A percentile compares a stretch with the other conserved stretches of the same genome.
Evolutionary conservation across 2,113 vertebrate genomes (phyloP).

Genomic region (Sebastes fasciatus): DNA sequence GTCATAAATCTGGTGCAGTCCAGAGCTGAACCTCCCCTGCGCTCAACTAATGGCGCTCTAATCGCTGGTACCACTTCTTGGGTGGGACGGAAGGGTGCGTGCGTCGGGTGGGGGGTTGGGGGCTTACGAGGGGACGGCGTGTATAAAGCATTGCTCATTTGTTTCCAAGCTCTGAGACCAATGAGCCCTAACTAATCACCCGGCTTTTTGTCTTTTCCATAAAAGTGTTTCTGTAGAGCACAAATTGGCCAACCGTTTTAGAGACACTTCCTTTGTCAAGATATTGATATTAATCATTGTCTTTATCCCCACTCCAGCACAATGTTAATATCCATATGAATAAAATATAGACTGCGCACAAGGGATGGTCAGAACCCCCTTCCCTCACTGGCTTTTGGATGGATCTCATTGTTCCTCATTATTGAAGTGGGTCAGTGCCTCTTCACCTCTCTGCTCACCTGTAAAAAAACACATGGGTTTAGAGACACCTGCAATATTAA

Average conservation of each 20-base stretch:
- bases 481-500: constrained; percentile 65
- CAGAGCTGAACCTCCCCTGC: constrained; percentile 68
- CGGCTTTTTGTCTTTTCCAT: constrained; percentile 61
- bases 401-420: constrained; percentile 69
- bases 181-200: constrained; percentile 70
- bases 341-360: constrained; percentile 70
- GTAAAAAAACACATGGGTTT: constrained; percentile 56
- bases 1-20: constrained; percentile 79
- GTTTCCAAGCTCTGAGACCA: constrained; percentile 63
- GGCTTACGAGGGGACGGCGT: constrained; percentile 31
- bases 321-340: constrained; percentile 75
- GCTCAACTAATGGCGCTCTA: constrained; percentile 74
- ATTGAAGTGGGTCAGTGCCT: constrained; percentile 70
- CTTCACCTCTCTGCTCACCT: constrained; percentile 68
- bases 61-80: constrained; percentile 67
- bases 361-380: constrained; percentile 26
- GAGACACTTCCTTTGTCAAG: constrained; percentile 57
- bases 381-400: constrained; percentile 29
- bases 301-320: constrained; percentile 35
- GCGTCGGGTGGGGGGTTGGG: constrained; percentile 16
- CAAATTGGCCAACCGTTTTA: constrained; percentile 64
- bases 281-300: constrained; percentile 70
- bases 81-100: constrained; percentile 50
- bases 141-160: constrained; percentile 63
- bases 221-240: constrained; percentile 61